Base-by-base conservation (phyloP, 2,113 vertebrate genomes). In the Scalopus aquaticus region DNA sequence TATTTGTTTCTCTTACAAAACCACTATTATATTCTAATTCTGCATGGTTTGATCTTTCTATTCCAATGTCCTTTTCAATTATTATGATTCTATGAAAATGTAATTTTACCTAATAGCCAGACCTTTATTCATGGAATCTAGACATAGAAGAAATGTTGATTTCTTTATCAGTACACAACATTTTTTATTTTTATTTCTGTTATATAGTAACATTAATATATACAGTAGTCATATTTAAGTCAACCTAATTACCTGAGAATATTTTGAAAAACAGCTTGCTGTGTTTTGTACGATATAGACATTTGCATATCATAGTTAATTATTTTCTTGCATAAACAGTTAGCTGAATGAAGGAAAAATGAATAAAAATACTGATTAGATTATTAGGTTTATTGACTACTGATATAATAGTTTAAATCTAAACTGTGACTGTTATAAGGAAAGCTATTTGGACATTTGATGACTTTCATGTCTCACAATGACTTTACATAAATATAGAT, bases 361-460 rank as follows among this genome's bases (percentile, higher is more conserved):
- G 13, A n/a, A 77, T 74, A 74, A 96, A 88, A 78, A 19, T 39
- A 37, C 62, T 82, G 69, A 16, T 77, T 49, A 60, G 7, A 37
- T 91, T 67, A 93, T 80, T 80, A 49, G 3, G 65, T 89, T 83
- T 72, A 74, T 26, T 88, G 24, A 93, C 10, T 65, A 19, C 92
- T 92, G 22, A 30, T 74, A 70, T 78, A 90, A 35, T 67, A 90
- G 69, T 83, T 89, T 87, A 85, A 93, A 32, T 84, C 24, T 58
- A 32, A 74, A 87, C 39, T 80, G 35, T 83, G 26, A 74, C 13
- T 86, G 39, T 65, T 83, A 37, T 4, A 73, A 86, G 20, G 0
- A 11, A 44, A 4, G 13, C 6, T 89, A 77, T 87, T 92, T 82
- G 30, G 9, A 76, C n/a, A 96, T 42, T 94, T 51, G 44, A 64